Evolutionary conservation across 2,888 invertebrate species (phyloP).

Genomic region (Amblyjoppa proteus): DNA sequence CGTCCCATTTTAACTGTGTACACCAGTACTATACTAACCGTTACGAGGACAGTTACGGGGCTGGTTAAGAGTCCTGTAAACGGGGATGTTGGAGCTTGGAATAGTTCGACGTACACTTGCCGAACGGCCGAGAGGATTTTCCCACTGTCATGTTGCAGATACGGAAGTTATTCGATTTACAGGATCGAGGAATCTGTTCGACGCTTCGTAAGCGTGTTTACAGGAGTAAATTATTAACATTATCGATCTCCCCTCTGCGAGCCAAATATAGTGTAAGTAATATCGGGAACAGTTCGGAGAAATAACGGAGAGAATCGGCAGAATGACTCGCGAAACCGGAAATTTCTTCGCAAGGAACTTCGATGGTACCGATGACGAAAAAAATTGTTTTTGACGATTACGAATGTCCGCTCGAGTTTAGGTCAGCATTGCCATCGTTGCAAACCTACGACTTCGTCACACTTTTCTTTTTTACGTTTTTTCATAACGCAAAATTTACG

Average conservation of each 20-base stretch:
- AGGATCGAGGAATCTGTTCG: background rate
- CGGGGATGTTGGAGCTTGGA: conserved; percentile 63
- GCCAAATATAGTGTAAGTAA: background rate
- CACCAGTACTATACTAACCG: conserved; percentile 63
- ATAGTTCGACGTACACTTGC: conserved; percentile 31
- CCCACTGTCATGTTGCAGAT: background rate
- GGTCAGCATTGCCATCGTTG: no score
- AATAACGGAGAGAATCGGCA: background rate
- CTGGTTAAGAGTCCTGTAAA: conserved; percentile 71
- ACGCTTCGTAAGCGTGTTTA: background rate
- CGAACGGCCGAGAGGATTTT: background rate
- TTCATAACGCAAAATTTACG: background rate
- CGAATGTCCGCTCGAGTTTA: background rate
- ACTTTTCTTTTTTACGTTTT: background rate
- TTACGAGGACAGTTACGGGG: conserved; percentile 70
- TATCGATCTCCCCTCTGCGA: background rate
- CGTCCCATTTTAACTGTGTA: conserved; percentile 30
- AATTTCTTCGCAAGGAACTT: background rate
- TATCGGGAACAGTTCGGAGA: background rate
- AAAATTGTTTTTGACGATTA: background rate
- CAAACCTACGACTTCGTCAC: background rate
- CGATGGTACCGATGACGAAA: no score
- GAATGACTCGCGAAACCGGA: background rate
- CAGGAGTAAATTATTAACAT: background rate
- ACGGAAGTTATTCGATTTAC: background rate